Evolutionary conservation across 2,888 invertebrate genomes (phyloP).

Genomic region (Morpho achilles): DNA sequence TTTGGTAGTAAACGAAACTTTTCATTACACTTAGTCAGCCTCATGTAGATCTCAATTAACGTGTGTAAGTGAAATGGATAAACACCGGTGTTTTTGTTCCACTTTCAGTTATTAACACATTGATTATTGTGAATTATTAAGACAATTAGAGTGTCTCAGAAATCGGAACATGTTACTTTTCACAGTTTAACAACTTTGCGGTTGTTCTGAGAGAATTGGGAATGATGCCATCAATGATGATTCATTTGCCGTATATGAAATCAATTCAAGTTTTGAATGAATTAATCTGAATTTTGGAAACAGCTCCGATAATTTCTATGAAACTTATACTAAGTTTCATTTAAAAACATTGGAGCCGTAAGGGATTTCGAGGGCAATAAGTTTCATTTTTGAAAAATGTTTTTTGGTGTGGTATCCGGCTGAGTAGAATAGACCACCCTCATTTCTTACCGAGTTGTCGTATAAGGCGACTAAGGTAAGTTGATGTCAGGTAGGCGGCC

Average conservation of each 20-base stretch:
- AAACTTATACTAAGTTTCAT: too few species aligned
- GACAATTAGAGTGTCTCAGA: constrained; percentile 29
- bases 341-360: too few species aligned
- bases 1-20: not conserved
- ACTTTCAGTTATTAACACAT: constrained; percentile 32
- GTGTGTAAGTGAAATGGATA: constrained; percentile 23
- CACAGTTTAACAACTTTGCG: constrained; percentile 4
- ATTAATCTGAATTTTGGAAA: too few species aligned
- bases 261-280: too few species aligned
- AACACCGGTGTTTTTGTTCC: constrained; percentile 28
- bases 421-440: too few species aligned
- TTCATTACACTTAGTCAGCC: constrained; percentile 15
- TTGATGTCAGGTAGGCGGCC: too few species aligned
- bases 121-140: constrained; percentile 40
- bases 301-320: too few species aligned
- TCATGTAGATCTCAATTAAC: constrained; percentile 24
- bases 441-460: too few species aligned
- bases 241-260: not conserved
- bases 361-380: too few species aligned
- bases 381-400: too few species aligned
- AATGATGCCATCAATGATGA: not conserved
- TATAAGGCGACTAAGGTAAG: too few species aligned
- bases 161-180: constrained; percentile 16
- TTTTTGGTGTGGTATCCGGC: too few species aligned
- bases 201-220: constrained; percentile 8